These are phyloP conservation scores for Cremastobaeus sp. DNA, from an alignment of 2,888 invertebrate species.

Conservation along the genomic window DNA sequence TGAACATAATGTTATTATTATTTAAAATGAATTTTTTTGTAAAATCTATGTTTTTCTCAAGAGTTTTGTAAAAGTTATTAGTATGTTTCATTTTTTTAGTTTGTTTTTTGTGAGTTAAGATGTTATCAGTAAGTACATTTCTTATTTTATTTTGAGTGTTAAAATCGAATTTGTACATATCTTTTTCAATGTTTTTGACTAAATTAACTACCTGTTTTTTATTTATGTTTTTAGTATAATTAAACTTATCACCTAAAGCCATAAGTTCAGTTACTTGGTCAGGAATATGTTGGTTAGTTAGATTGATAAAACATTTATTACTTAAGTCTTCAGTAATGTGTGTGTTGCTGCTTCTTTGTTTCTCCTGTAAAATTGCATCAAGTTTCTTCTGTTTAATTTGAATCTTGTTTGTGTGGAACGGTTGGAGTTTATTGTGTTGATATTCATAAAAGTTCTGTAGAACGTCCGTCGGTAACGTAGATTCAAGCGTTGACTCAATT, in stretches of 20 bases:
- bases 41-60: background rate
- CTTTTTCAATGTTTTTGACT: conserved; percentile 7
- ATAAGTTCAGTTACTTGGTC: background rate
- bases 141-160: conserved; percentile 1
- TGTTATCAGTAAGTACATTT: background rate
- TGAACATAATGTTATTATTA: conserved; percentile 6
- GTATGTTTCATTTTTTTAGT: conserved; percentile 9
- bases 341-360: too few relatives aligned
- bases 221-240: background rate
- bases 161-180: background rate
- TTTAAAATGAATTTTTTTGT: background rate
- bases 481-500: background rate
- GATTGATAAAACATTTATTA: conserved; percentile 8
- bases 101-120: background rate
- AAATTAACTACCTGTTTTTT: conserved; percentile 1
- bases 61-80: background rate
- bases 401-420: background rate
- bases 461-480: background rate
- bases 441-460: background rate
- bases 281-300: background rate
- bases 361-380: too few relatives aligned
- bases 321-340: background rate
- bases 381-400: background rate
- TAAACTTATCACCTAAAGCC: conserved; percentile 12
- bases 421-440: background rate